Conservation (phyloP, 2,888 invertebrate genomes). For the Hirudinaria manillensis region DNA sequence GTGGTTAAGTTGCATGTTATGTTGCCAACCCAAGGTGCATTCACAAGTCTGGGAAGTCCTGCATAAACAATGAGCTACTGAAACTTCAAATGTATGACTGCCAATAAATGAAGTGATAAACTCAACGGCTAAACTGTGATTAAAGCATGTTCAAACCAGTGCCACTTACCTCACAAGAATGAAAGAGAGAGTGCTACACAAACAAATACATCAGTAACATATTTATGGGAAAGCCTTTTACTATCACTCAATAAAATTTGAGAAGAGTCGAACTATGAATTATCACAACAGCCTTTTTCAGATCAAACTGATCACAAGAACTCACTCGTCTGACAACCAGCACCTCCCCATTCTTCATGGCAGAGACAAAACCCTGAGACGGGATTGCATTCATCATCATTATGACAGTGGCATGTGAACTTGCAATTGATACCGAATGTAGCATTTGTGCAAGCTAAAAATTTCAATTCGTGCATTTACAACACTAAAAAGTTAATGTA, state of each 20-base stretch:
- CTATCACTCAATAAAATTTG: too few relatives aligned
- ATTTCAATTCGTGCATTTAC: background rate
- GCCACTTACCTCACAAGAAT: background rate
- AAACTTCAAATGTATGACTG: too few relatives aligned
- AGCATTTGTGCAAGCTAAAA: constrained; percentile 43
- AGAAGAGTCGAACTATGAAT: too few relatives aligned
- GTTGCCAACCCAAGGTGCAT: constrained; percentile 41
- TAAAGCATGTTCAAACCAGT: background rate
- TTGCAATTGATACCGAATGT: constrained; percentile 47
- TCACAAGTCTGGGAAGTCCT: constrained; percentile 38
- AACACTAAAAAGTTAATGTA: too few relatives aligned
- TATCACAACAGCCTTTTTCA: too few relatives aligned
- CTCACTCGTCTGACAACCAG: constrained; percentile 49
- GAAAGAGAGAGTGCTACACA: background rate
- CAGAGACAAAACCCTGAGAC: constrained; percentile 49
- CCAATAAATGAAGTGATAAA: background rate
- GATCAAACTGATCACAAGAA: background rate
- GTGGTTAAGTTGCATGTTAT: constrained; percentile 42
- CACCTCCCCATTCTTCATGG: constrained; percentile 45
- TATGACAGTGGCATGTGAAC: constrained; percentile 47
- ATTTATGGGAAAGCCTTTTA: too few relatives aligned
- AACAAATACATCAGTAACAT: too few relatives aligned
- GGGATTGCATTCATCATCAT: constrained; percentile 43
- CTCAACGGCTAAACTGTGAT: background rate
- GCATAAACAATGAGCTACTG: too few relatives aligned